Evolutionary conservation across 2,888 invertebrate species (phyloP), one percentile per base, ranked within the genome.

Genomic region (Agrotis ipsilon): DNA sequence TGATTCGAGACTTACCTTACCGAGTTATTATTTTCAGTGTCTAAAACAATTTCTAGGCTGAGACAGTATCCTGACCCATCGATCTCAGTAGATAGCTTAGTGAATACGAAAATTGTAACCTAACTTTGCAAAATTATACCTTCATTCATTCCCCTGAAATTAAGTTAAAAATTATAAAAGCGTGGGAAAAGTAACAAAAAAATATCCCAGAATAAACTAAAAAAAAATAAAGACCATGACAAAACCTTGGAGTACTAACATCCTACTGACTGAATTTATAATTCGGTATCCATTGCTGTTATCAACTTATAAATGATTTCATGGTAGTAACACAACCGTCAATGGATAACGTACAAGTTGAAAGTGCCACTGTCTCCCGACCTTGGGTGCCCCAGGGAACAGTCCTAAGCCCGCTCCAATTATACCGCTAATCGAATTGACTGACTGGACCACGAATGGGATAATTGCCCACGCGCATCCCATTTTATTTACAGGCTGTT

Each of bases 381-480:
- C 92, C 93, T 93, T 94, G 93, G 87, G 84, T 81, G 71, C 76
- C 80, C 71, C 86, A 87, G 88, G 85, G 89, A 87, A 85, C 87
- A 87, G 92, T 92, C 93, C 93, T 93, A 92, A 92, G 90, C 89
- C 89, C 81, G 86, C 78, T 85, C 87, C 94, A 94, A 96, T 96
- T 94, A 95, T 88, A 68, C 61, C 82, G 61, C 91, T 95, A 96
- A 96, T 96, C 95, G 95, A 96, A 95, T 95, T 95, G 95, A 93
- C 90, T 93, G 93, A 92, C 94, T 93, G 80, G 69, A 87, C 88
- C 76, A 75, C 80, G 85, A 94, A 95, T 94, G 93, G 88, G 89
- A 95, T 96, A 96, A 96, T 95, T 95, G 95, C 86, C 71, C 92
- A 91, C 91, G 91, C 92, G 92, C 92, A 90, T 92, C 92, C 92